These are phyloP conservation scores for Pollenia angustigena DNA, from an alignment of 2,888 invertebrate species.

Conservation along the genomic window DNA sequence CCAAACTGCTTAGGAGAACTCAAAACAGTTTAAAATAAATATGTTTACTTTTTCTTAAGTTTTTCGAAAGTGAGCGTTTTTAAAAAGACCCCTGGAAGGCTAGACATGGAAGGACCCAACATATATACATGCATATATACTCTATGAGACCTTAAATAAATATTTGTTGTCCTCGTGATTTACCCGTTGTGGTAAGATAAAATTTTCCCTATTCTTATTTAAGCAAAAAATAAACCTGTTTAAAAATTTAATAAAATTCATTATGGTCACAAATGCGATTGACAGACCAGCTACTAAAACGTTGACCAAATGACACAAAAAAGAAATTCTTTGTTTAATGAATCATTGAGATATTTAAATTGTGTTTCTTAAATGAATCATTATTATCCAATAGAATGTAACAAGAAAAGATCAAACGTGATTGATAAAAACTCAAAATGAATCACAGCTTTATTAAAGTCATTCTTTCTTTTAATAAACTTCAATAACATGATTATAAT, in stretches of 20 bases:
- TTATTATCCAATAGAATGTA: conserved; percentile 10
- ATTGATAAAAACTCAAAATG: conserved; percentile 26
- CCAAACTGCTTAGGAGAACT: no score
- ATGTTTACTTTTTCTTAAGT: background rate
- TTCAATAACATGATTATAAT: background rate
- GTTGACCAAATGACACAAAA: conserved; percentile 27
- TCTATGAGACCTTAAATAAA: no score
- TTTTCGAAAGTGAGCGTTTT: no score
- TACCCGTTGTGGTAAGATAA: no score
- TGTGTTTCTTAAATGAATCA: conserved; percentile 65
- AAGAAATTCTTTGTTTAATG: conserved; percentile 28
- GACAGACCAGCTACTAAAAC: background rate
- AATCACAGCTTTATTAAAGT: background rate
- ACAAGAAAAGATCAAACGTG: conserved; percentile 26
- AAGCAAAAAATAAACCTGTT: no score
- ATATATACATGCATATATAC: no score
- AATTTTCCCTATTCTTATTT: background rate
- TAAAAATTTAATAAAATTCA: background rate
- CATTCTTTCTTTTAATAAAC: background rate
- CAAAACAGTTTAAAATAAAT: background rate
- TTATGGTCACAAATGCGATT: background rate
- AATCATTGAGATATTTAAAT: conserved; percentile 34
- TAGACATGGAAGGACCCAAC: no score
- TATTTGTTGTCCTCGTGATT: no score
- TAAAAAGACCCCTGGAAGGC: background rate